Evolutionary conservation across 2,888 invertebrate species (phyloP), one percentile per base, ranked within the genome.

Genomic region (Lapara coniferarum): DNA sequence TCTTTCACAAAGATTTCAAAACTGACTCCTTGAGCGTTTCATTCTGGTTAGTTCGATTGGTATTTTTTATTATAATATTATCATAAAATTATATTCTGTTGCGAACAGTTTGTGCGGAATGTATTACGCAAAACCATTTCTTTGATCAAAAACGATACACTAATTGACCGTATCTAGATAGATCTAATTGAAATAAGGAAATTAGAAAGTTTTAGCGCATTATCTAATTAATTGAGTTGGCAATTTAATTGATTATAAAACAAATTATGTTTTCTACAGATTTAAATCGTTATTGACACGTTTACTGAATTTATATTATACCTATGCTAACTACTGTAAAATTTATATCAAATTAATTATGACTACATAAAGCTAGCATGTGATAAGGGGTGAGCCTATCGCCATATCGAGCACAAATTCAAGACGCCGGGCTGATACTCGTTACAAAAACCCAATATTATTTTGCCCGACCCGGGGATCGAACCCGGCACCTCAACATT

Each of bases 191-290:
- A 49, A 63, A 63, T 63, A 63, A 63, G 46, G 49, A 19, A 12
- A 63, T 63, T 63, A 63, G 63, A 63, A 63, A 63, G 63, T 63
- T 19, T 19, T 63, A 63, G 63, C 63, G 49, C 19, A 63, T 63
- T 63, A 63, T 13, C 13, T 49, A 63, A 63, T 63, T 63, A 49
- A 63, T 55, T 63, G 49, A 63, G 63, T 49, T 63, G 19, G 63
- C 46, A 46, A 49, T 16, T 46, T 63, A 63, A 63, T 63, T 49
- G 16, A 63, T 63, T 63, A 16, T 49, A 19, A 49, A 63, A 63
- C 12, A 46, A 14, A 37, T 25, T 57, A 5, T 13, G 10, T 13
- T 37, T 57, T 25, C 30, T 57, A 14, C 2, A 30, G 57, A 30
- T 30, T 37, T 14, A 13, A 30, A 25, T 56, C 4, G 6, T 14